Conservation (phyloP, 2,113 vertebrate species). For the Psittacula cyanocephala region DNA sequence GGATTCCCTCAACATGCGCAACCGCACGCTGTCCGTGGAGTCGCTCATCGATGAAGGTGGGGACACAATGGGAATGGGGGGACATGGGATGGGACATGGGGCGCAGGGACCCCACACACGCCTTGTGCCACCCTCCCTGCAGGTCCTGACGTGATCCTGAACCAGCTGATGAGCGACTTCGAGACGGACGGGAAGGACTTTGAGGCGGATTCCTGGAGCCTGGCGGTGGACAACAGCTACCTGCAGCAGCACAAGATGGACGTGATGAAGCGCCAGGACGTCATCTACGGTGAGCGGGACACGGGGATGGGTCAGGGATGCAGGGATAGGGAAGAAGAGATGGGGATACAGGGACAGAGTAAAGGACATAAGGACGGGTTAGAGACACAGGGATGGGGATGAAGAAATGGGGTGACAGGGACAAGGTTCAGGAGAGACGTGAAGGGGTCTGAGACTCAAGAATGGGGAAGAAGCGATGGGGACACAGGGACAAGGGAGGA, state of each 20-base stretch:
- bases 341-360: not conserved
- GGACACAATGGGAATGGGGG: accelerated
- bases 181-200: constrained; percentile 87
- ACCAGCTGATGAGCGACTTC: constrained; percentile 85
- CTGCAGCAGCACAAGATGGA: constrained; percentile 90
- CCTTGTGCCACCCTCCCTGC: not conserved
- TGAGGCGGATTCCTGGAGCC: constrained; percentile 91
- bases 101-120: accelerated
- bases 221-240: constrained; percentile 85
- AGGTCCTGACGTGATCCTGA: constrained; percentile 79
- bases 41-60: constrained; percentile 91
- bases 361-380: not conserved
- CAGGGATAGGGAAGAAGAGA: not conserved
- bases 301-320: not conserved
- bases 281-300: constrained; percentile 86
- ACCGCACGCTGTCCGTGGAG: constrained; percentile 87
- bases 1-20: constrained; percentile 89
- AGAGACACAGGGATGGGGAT: no score
- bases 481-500: not conserved
- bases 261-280: constrained; percentile 92
- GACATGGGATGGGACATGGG: not conserved
- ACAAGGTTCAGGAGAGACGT: not conserved
- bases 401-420: not conserved
- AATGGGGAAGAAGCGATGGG: not conserved
- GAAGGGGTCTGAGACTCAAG: not conserved